These are phyloP conservation scores for Aphelocoma californica DNA, from an alignment of 2,797 vertebrate genomes.

Conservation along the genomic window DNA sequence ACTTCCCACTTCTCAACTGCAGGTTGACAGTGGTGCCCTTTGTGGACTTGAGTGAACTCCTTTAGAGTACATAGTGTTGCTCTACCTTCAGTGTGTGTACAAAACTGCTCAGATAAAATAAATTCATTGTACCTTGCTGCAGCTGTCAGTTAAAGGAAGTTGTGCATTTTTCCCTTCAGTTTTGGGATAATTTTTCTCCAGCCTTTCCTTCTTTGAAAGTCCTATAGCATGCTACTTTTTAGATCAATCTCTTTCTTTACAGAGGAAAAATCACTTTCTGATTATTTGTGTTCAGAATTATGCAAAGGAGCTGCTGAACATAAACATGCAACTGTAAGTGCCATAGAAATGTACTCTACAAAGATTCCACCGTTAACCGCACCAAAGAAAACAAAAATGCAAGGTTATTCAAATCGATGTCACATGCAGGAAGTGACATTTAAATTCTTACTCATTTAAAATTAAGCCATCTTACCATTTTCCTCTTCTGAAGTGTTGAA, in stretches of 20 bases:
- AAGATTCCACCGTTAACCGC: slow-evolving; percentile 50
- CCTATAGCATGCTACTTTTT: background rate
- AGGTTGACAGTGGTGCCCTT: background rate
- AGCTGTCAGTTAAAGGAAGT: slow-evolving; percentile 20
- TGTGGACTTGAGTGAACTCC: background rate
- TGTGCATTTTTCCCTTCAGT: background rate
- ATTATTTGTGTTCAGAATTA: slow-evolving; percentile 36
- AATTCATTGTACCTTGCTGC: background rate
- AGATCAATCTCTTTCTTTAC: background rate
- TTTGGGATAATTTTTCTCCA: background rate
- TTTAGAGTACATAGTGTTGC: background rate
- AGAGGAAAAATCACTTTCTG: background rate
- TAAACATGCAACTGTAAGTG: slow-evolving; percentile 29
- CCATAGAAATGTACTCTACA: slow-evolving; percentile 26
- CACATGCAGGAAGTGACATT: slow-evolving; percentile 62
- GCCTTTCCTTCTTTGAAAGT: background rate
- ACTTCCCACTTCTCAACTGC: background rate
- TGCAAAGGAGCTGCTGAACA: background rate
- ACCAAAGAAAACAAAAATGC: slow-evolving; percentile 61
- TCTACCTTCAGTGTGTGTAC: background rate
- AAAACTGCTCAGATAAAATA: slow-evolving; percentile 20
- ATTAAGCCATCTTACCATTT: slow-evolving; percentile 37
- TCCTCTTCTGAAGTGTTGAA: slow-evolving; percentile 23
- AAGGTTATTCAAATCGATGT: slow-evolving; percentile 44
- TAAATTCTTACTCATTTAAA: slow-evolving; percentile 56